phyloP scores from a whole-genome alignment of 2,113 vertebrate species.

The Serranochromis macrocephalus region DNA sequence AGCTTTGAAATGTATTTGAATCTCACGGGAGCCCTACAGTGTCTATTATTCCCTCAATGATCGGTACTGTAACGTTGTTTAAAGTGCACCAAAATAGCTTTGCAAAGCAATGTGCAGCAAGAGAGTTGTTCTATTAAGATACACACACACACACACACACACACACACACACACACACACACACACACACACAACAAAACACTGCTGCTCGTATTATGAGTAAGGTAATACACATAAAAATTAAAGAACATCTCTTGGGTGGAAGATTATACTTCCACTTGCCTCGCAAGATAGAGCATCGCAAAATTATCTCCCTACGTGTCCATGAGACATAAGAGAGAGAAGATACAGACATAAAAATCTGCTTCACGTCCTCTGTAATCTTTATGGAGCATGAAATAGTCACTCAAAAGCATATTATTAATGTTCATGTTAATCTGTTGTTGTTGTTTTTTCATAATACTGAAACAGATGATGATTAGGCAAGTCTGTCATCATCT shows the following conservation, averaged over 20 bases:
- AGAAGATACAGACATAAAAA: neutral
- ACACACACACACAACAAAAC: neutral
- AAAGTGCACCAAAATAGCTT: neutral
- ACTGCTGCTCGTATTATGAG: neutral
- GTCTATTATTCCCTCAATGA: neutral
- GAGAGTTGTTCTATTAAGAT: neutral
- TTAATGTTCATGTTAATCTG: conserved; percentile 3
- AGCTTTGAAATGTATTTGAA: neutral
- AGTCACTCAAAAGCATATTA: neutral
- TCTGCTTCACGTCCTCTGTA: neutral
- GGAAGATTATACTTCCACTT: conserved; percentile 23
- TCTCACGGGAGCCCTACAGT: neutral
- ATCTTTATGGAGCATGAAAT: neutral
- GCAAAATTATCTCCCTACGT: conserved; percentile 13
- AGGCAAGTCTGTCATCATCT: neutral
- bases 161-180: neutral
- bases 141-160: too few relatives aligned
- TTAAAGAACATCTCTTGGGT: neutral
- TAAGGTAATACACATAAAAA: neutral
- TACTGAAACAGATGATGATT: conserved; percentile 11
- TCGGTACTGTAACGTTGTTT: neutral
- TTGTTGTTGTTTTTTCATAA: neutral
- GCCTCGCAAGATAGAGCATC: neutral
- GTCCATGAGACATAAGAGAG: neutral
- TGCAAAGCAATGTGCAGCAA: neutral